Percentiles rank a stretch among this genome's conserved stretches.
phyloP scores from a whole-genome alignment of 2,113 vertebrate genomes.

The Hippocampus guttulatus region DNA sequence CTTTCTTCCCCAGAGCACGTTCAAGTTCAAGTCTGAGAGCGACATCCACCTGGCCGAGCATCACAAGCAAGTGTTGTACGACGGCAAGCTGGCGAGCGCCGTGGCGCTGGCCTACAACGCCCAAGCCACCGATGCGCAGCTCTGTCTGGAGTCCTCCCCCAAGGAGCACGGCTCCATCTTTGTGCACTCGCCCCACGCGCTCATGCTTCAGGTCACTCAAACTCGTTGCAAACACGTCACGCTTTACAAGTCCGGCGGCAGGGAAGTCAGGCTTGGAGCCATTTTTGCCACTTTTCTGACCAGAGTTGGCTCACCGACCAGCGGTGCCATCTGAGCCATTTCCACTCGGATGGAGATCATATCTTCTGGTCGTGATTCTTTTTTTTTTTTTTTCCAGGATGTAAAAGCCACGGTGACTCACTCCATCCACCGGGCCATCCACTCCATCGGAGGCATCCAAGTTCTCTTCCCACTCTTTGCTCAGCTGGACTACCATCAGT shows the following conservation, averaged over 20 bases:
- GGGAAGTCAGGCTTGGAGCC: not conserved
- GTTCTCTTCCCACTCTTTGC: slow-evolving; percentile 95
- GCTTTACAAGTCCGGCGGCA: no score
- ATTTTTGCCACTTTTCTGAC: not conserved
- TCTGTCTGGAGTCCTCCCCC: slow-evolving; percentile 95
- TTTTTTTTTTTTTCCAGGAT: slow-evolving; percentile 68
- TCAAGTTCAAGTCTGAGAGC: slow-evolving; percentile 97
- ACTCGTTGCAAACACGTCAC: not conserved
- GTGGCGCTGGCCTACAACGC: slow-evolving; percentile 95
- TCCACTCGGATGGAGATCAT: no score
- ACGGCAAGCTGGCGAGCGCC: slow-evolving; percentile 88
- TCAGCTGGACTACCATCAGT: slow-evolving; percentile 88
- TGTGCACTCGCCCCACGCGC: slow-evolving; percentile 94
- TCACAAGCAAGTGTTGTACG: slow-evolving; percentile 93
- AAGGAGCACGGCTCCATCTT: slow-evolving; percentile 96
- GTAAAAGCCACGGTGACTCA: slow-evolving; percentile 95
- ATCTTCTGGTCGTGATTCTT: not conserved
- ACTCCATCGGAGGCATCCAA: slow-evolving; percentile 95
- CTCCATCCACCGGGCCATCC: slow-evolving; percentile 95
- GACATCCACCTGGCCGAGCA: slow-evolving; percentile 96
- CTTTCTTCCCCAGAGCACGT: slow-evolving; percentile 81
- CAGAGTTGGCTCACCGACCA: no score
- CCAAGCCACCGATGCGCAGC: slow-evolving; percentile 92
- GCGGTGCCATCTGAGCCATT: not conserved
- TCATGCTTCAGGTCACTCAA: slow-evolving; percentile 89